These are phyloP conservation scores for Drosophila lini DNA, from an alignment of 1,140 invertebrate genomes.

Conservation along the genomic window DNA sequence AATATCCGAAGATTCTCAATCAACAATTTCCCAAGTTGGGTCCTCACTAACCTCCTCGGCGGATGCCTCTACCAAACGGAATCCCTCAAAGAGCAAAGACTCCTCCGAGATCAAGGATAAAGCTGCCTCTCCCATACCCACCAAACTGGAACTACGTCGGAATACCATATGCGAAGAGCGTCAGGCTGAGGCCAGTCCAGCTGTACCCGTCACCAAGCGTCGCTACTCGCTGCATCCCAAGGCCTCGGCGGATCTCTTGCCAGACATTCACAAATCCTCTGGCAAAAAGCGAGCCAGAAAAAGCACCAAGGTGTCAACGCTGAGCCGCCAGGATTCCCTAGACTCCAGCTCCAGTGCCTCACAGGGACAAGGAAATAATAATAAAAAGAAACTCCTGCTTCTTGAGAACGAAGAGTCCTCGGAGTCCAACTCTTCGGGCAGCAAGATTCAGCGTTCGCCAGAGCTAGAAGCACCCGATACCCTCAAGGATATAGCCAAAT, in stretches of 20 bases:
- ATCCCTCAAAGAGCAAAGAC: neutral
- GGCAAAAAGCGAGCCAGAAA: constrained; percentile 34
- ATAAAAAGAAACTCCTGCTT: constrained; percentile 5
- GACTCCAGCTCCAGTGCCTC: constrained; percentile 50
- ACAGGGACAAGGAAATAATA: neutral
- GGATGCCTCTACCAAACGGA: constrained; percentile 4
- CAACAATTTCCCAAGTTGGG: neutral
- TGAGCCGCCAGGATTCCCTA: constrained; percentile 23
- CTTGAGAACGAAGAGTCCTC: constrained; percentile 34
- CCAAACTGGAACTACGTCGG: constrained; percentile 13
- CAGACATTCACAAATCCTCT: neutral
- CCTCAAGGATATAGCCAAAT: constrained; percentile 77
- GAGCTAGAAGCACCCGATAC: constrained; percentile 58
- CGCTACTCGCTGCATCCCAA: constrained; percentile 48
- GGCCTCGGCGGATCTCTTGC: constrained; percentile 20
- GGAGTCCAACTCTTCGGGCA: constrained; percentile 41
- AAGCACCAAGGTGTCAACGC: neutral
- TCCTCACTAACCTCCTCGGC: neutral
- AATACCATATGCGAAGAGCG: constrained; percentile 36
- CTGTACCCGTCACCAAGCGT: constrained; percentile 17
- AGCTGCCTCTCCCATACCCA: neutral
- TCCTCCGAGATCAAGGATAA: neutral
- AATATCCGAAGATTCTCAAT: constrained; percentile 6
- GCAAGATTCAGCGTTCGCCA: constrained; percentile 19
- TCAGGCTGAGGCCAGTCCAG: neutral